Evolutionary conservation across 2,888 invertebrate species (phyloP), one percentile per base, ranked within the genome.

Genomic region (Cryptophagus acutangulus): DNA sequence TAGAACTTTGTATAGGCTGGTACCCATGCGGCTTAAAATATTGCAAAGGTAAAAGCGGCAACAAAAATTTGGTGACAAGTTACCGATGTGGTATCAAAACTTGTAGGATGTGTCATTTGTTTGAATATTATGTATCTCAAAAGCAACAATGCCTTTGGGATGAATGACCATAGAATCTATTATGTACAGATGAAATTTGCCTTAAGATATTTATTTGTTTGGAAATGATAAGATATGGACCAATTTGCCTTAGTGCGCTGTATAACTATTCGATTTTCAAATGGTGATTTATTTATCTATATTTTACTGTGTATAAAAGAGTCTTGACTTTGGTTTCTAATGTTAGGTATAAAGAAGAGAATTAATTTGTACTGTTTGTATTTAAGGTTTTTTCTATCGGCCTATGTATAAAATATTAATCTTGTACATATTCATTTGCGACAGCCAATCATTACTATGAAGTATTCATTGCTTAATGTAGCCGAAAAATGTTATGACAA

Each of bases 61-160:
- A 70, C 13, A 76, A 76, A 52, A 79, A 77, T 65, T 81, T 75
- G 40, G 79, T 77, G 3, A 73, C 76, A 53, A 77, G 76, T 37
- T 94, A 93, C 72, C 78, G 94, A 37, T 95, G 95, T 67, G 95
- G 95, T 49, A 95, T 95, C 63, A 92, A 93, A 71, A 95, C 95
- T 0, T 95, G 95, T 69, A 81, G 85, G 59, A 84, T 88, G 66
- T 93, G 93, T 70, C 84, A 87, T 67, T 78, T 86, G 52, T 93
- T 92, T 71, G 82, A 84, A 54, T 93, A 87, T 71, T 87, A 84
- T 68, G 88, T 88, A 46, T 75, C 80, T 51, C 84, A 85, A 67
- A 89, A 91, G 63, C 84, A 87, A 65, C 77, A 81, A 59, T 89
- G 89, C 70, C 73, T 88, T 48, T 84, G 84, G 84, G 84, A 84